Evolutionary conservation across 2,797 vertebrate species (phyloP).

Genomic region (Halcyon chelicuti): DNA sequence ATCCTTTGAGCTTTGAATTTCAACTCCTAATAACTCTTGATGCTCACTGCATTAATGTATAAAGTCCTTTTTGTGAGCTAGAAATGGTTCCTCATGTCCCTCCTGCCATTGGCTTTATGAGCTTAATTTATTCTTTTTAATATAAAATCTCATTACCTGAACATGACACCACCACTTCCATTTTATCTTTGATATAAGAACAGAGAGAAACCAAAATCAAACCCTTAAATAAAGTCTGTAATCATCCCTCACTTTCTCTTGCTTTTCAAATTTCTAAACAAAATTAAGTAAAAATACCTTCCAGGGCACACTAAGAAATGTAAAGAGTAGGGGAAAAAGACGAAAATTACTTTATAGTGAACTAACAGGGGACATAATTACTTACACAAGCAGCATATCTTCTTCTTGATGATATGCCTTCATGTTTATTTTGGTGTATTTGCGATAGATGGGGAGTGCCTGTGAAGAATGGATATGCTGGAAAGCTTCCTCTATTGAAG

Average conservation of each 20-base stretch:
- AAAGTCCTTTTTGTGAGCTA: slow-evolving; percentile 68
- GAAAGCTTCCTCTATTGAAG: neutral
- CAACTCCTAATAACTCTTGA: slow-evolving; percentile 55
- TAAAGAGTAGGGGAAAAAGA: neutral
- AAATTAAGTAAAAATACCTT: slow-evolving; percentile 87
- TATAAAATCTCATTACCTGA: slow-evolving; percentile 96
- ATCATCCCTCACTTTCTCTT: slow-evolving; percentile 87
- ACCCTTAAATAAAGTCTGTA: slow-evolving; percentile 98
- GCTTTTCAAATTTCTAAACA: slow-evolving; percentile 88
- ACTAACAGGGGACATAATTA: slow-evolving; percentile 88
- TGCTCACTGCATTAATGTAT: slow-evolving; percentile 72
- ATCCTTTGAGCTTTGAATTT: slow-evolving; percentile 73
- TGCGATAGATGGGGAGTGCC: slow-evolving; percentile 19
- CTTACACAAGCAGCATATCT: slow-evolving; percentile 47
- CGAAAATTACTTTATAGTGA: slow-evolving; percentile 84
- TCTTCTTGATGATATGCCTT: slow-evolving; percentile 26
- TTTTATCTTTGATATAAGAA: slow-evolving; percentile 96
- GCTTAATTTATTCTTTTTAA: slow-evolving; percentile 90
- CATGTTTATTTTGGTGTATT: slow-evolving; percentile 15
- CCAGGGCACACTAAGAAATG: slow-evolving; percentile 84
- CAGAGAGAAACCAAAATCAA: slow-evolving; percentile 99
- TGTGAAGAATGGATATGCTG: neutral
- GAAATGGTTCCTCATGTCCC: slow-evolving; percentile 71
- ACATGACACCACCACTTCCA: slow-evolving; percentile 88
- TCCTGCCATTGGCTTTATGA: slow-evolving; percentile 78